Base-by-base conservation (phyloP, 2,797 vertebrate genomes). In the Epinephelus awoara region DNA sequence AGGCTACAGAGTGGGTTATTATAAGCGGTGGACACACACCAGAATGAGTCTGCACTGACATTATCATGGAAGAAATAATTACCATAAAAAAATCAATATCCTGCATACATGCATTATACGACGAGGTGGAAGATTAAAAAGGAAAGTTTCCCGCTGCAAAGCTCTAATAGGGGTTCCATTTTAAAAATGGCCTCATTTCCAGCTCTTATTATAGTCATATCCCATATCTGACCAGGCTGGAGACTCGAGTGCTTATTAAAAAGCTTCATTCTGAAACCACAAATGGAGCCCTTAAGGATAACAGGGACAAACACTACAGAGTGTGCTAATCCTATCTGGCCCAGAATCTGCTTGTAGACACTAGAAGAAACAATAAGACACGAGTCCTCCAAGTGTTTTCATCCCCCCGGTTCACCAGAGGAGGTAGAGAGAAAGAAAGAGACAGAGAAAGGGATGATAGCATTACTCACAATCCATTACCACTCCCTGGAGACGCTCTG, bases 401-500 rank as follows among this genome's bases (percentile, higher is more conserved):
- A 84, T 50, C 84, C 71, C 79, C 64, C 49, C 72, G 27, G 54
- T 62, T 57, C 85, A 82, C 83, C 85, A 81, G 86, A 89, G 91
- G 83, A 84, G 79, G 83, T 76, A 40, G 79, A 72, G 75, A 46
- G 75, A 70, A 25, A 70, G 71, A 79, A 40, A 63, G 79, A 79
- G 78, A 66, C 62, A 54, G 59, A 75, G 77, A 77, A 67, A 66
- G 75, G 85, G 85, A 84, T 89, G 93, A 94, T 93, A 91, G 92
- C 93, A 94, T 95, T 93, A 94, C 92, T 93, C 91, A 93, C 89
- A 93, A 93, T 92, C 94, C 94, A 95, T 95, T 95, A 94, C 88
- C 88, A 84, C 86, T 93, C 93, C 90, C 93, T 7, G 72, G 94
- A 88, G 92, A 84, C 15, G 27, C 82, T 80, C 77, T 88, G 88